phyloP scores from a whole-genome alignment of 2,113 vertebrate genomes.

The Planiliza haematocheilus region DNA sequence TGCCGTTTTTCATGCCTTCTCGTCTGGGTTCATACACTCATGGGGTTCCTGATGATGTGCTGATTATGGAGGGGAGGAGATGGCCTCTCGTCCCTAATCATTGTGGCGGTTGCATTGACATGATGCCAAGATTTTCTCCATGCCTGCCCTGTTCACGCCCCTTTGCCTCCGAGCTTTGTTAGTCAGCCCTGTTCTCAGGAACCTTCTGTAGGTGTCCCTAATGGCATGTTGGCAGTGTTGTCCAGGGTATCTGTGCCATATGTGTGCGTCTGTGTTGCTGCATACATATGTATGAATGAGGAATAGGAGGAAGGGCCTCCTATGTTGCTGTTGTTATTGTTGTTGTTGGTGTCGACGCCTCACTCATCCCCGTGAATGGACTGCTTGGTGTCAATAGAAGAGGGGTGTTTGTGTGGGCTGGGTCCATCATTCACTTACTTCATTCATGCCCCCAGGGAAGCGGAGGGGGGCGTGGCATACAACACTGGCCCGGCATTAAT shows the following conservation, averaged over 20 bases:
- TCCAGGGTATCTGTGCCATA: constrained; percentile 65
- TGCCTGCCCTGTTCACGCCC: constrained; percentile 66
- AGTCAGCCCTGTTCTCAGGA: constrained; percentile 79
- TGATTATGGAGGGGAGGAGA: constrained; percentile 72
- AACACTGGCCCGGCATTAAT: constrained; percentile 61
- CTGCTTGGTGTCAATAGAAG: constrained; percentile 74
- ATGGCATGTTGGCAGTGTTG: constrained; percentile 74
- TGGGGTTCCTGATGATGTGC: constrained; percentile 73
- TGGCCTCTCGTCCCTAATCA: constrained; percentile 69
- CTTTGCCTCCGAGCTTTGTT: constrained; percentile 76
- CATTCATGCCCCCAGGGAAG: constrained; percentile 73
- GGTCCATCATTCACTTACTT: constrained; percentile 82
- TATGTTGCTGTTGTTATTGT: constrained; percentile 79
- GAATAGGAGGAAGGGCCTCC: constrained; percentile 72
- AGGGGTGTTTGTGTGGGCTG: constrained; percentile 76
- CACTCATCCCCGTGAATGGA: constrained; percentile 81
- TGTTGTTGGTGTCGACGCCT: constrained; percentile 81
- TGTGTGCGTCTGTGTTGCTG: constrained; percentile 68
- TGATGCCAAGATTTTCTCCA: constrained; percentile 75
- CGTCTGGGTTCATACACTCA: constrained; percentile 70
- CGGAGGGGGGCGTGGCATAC: constrained; percentile 71
- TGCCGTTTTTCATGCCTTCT: constrained; percentile 66
- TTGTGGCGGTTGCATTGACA: constrained; percentile 76
- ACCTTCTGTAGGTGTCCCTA: constrained; percentile 76
- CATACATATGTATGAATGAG: constrained; percentile 75